These are phyloP conservation scores for Brachycybe producta DNA, from an alignment of 2,888 invertebrate genomes.

Conservation along the genomic window DNA sequence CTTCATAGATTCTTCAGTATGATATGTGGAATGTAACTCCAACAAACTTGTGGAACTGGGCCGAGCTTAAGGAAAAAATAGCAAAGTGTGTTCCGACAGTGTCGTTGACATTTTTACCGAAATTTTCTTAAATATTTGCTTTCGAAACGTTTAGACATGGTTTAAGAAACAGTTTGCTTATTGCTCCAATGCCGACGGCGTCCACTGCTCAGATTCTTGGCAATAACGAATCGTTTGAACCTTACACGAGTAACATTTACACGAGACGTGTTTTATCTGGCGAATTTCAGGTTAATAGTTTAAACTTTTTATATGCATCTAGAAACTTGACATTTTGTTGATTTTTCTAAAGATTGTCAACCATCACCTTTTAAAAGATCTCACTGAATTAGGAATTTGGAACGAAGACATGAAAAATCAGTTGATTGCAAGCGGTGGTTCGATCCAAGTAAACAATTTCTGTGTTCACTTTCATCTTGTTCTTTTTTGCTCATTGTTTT, in stretches of 20 bases:
- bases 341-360: slow-evolving; percentile 65
- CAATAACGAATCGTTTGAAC: slow-evolving; percentile 96
- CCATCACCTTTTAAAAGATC: slow-evolving; percentile 82
- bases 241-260: slow-evolving; percentile 96
- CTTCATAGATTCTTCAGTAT: slow-evolving; percentile 70
- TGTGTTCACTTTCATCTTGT: too few relatives aligned
- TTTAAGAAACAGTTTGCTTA: slow-evolving; percentile 75
- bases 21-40: slow-evolving; percentile 95
- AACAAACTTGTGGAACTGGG: slow-evolving; percentile 82
- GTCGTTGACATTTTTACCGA: background rate
- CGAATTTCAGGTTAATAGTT: slow-evolving; percentile 59
- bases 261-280: slow-evolving; percentile 85
- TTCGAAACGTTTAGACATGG: slow-evolving; percentile 46
- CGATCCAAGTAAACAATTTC: slow-evolving; percentile 50
- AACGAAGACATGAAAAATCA: slow-evolving; percentile 89
- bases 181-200: slow-evolving; percentile 98
- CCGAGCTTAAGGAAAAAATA: slow-evolving; percentile 63
- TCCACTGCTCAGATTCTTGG: slow-evolving; percentile 98
- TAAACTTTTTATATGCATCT: slow-evolving; percentile 26
- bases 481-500: too few relatives aligned
- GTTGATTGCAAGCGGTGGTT: slow-evolving; percentile 81
- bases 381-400: slow-evolving; percentile 85
- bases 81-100: slow-evolving; percentile 45
- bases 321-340: slow-evolving; percentile 9
- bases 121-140: background rate